Evolutionary conservation across 2,888 invertebrate species (phyloP).

Genomic region (Helleia helle): DNA sequence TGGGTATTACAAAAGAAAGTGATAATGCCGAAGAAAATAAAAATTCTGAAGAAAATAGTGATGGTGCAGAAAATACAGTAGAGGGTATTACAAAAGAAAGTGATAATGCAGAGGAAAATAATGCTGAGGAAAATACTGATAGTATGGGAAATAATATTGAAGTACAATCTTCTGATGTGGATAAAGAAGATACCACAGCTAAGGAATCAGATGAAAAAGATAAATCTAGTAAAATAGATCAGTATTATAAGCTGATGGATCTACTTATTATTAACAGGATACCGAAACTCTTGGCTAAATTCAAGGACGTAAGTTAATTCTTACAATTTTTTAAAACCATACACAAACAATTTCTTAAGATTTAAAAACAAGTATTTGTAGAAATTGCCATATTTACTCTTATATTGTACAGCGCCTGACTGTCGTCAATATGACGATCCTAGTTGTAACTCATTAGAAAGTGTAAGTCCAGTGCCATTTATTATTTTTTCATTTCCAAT

Average conservation of each 20-base stretch:
- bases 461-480: no score
- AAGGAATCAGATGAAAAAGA: no score
- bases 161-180: background rate
- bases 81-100: background rate
- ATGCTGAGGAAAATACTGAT: background rate
- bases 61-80: slow-evolving; percentile 2
- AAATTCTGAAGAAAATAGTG: slow-evolving; percentile 9
- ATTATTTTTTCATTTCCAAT: no score
- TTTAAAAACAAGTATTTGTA: no score
- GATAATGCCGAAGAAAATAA: background rate
- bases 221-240: slow-evolving; percentile 4
- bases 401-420: no score
- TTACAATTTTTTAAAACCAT: slow-evolving; percentile 8
- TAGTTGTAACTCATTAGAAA: no score
- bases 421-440: no score
- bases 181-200: background rate
- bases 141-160: background rate
- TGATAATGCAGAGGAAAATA: background rate
- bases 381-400: no score
- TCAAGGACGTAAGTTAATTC: slow-evolving; percentile 32
- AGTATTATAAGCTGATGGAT: slow-evolving; percentile 21
- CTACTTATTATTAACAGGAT: slow-evolving; percentile 24
- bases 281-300: slow-evolving; percentile 31
- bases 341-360: no score
- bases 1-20: background rate